Base-by-base conservation (phyloP, 2,888 invertebrate species). In the Mamestra brassicae region DNA sequence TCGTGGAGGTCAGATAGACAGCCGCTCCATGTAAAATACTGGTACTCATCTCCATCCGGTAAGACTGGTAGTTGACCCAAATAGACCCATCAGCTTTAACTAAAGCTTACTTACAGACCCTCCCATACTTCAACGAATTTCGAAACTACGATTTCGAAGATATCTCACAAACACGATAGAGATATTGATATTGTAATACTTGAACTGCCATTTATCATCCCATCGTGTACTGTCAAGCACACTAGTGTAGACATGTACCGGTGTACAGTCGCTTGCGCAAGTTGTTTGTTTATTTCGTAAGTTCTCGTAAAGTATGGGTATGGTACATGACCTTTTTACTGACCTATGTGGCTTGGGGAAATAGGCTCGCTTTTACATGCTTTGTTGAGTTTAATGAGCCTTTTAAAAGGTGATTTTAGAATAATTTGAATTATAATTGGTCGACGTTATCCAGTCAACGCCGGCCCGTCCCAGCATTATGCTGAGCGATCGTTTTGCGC, bases 141-240 rank as follows among this genome's bases (percentile, higher is more conserved):
- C 63, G 11, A 52, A 71, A 76, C 4, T n/a, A 15, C 38, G 13
- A 54, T 17, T n/a, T 3, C 0, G 15, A 15, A 34, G 13, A 60
- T 34, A 26, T 4, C 42, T 10, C 38, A 10, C 10, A 65, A 15
- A 36, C 34, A 64, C 10, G 47, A 47, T 47, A 47, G 52, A 63
- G 54, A 65, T 63, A 72, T 61, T 42, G 64, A 77, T 74, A 80
- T 42, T 67, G n/a, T 67, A 80, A 63, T 80, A 67, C 58, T 58
- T n/a, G 74, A 54, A 63, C 80, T 54, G 50, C 10, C 63, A 78
- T 78, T 78, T 58, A 78, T 78, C 80, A 74, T 80, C 0, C 15
- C n/a, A 67, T 50, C 78, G 67, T 80, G 80, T 78, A 80, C 80
- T 67, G 74, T 80, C 80, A 58, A 54, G 26, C 17, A 42, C 42